Percentiles rank a stretch among this genome's conserved stretches.
phyloP scores from a whole-genome alignment of 2,888 invertebrate genomes.

The Uropetala carovei region DNA sequence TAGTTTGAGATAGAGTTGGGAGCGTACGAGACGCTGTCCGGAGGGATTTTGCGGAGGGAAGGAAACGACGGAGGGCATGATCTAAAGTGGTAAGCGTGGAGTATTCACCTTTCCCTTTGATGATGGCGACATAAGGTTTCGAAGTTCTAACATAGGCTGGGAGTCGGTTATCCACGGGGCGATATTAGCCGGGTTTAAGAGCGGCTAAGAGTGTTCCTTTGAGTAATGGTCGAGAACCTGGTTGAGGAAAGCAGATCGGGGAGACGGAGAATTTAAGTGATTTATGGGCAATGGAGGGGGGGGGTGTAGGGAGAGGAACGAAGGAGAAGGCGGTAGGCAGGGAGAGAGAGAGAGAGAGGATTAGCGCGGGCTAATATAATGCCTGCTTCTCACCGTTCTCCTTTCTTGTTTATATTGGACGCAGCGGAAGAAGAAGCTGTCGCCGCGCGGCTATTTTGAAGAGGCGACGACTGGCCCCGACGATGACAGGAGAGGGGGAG shows the following conservation, averaged over 20 bases:
- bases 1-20: too few species aligned
- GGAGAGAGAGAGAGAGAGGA: constrained; percentile 38
- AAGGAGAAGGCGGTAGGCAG: neutral
- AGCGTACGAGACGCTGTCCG: too few species aligned
- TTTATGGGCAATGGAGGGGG: neutral
- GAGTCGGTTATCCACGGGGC: too few species aligned
- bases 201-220: too few species aligned
- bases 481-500: constrained; percentile 30
- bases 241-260: neutral
- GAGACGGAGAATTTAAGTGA: neutral
- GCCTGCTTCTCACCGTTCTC: constrained; percentile 45
- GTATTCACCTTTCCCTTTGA: too few species aligned
- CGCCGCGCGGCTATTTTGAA: constrained; percentile 60
- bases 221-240: too few species aligned
- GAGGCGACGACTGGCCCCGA: constrained; percentile 45
- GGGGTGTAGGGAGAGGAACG: neutral
- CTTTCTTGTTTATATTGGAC: constrained; percentile 59
- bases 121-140: too few species aligned
- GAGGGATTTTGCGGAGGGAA: neutral
- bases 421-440: constrained; percentile 48
- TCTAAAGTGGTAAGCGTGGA: neutral
- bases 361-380: constrained; percentile 55
- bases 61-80: neutral
- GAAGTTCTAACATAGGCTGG: too few species aligned
- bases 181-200: too few species aligned